Percentiles rank a stretch among this genome's conserved stretches.
Evolutionary conservation across 2,797 vertebrate genomes (phyloP).

Genomic region (Alca torda): DNA sequence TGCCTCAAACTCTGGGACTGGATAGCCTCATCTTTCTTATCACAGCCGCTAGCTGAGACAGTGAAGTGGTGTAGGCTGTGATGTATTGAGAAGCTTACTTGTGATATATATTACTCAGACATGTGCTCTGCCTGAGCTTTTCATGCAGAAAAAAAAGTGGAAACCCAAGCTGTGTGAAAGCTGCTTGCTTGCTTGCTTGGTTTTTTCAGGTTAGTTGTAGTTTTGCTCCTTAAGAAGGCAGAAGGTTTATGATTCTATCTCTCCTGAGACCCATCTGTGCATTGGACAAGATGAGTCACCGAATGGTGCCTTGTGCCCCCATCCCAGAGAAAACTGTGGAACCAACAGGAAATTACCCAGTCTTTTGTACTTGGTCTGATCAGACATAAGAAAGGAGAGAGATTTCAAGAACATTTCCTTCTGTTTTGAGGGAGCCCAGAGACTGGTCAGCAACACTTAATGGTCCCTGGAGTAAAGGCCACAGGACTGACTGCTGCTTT

Average conservation of each 20-base stretch:
- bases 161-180: background rate
- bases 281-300: background rate
- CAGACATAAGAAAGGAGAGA: background rate
- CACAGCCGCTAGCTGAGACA: background rate
- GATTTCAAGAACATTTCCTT: background rate
- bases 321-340: background rate
- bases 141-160: background rate
- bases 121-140: background rate
- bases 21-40: background rate
- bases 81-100: background rate
- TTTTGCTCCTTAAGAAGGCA: background rate
- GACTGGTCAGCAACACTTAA: background rate
- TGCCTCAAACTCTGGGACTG: background rate
- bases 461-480: background rate
- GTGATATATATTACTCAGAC: background rate
- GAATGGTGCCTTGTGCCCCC: background rate
- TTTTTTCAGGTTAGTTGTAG: background rate
- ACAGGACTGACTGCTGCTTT: background rate
- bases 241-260: background rate
- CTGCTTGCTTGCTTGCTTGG: background rate
- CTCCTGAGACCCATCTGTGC: background rate
- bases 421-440: background rate
- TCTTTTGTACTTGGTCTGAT: background rate
- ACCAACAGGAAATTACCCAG: background rate
- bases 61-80: background rate